These are phyloP conservation scores for Aleiodes testaceus DNA, from an alignment of 2,888 invertebrate genomes.

Conservation along the genomic window DNA sequence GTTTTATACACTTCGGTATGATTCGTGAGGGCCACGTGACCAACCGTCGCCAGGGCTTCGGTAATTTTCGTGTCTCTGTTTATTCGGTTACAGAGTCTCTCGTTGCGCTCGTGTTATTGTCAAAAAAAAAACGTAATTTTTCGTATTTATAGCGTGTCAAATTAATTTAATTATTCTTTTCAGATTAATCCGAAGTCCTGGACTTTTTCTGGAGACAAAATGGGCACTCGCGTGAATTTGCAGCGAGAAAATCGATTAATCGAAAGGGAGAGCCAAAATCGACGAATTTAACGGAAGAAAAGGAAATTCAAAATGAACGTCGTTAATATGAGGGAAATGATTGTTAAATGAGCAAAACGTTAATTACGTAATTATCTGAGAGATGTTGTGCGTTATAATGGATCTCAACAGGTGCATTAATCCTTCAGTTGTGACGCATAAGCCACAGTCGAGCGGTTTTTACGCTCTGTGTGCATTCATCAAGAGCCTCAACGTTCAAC, in stretches of 20 bases:
- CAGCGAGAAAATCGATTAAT: too few species aligned
- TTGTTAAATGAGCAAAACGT: slow-evolving; percentile 22
- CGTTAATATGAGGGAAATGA: slow-evolving; percentile 21
- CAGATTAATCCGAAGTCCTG: too few species aligned
- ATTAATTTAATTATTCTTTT: neutral
- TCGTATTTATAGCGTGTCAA: slow-evolving; percentile 14
- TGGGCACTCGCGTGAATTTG: too few species aligned
- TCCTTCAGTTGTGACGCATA: slow-evolving; percentile 25
- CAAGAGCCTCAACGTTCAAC: too few species aligned
- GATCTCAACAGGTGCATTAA: slow-evolving; percentile 26
- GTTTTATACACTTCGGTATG: slow-evolving; percentile 16
- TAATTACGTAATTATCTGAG: slow-evolving; percentile 26
- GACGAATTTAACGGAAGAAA: too few species aligned
- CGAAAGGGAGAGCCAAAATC: too few species aligned
- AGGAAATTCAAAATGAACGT: slow-evolving; percentile 11
- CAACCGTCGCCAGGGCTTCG: slow-evolving; percentile 8
- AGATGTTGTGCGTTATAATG: slow-evolving; percentile 25
- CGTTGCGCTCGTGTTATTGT: slow-evolving; percentile 35
- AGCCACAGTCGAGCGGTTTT: slow-evolving; percentile 30
- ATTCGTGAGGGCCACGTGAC: slow-evolving; percentile 41
- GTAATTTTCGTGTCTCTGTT: neutral
- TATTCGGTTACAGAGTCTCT: neutral
- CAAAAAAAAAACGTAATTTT: slow-evolving; percentile 30
- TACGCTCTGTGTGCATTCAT: neutral
- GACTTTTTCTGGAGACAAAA: too few species aligned